These are phyloP conservation scores for Microhierax caerulescens DNA, from an alignment of 2,797 vertebrate genomes.

Conservation along the genomic window DNA sequence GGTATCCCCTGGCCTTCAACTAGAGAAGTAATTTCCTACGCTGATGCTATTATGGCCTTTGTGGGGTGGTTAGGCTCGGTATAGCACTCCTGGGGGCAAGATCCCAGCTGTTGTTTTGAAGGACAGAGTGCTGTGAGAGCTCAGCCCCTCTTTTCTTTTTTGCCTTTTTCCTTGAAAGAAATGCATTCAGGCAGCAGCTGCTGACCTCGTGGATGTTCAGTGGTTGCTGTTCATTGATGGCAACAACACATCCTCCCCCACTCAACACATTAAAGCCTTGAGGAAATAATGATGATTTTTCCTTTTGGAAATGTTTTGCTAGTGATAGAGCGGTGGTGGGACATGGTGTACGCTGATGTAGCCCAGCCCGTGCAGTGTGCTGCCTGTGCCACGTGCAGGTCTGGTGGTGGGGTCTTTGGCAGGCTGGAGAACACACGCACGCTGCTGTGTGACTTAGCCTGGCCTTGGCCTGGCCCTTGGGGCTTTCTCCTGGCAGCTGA, in stretches of 20 bases:
- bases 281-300: background rate
- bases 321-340: background rate
- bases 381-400: fast-evolving
- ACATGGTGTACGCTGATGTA: background rate
- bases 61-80: background rate
- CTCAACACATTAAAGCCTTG: background rate
- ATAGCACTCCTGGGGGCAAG: background rate
- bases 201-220: background rate
- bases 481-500: background rate
- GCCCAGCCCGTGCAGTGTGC: fast-evolving
- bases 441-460: background rate
- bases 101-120: background rate
- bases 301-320: background rate
- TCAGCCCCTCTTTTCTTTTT: background rate
- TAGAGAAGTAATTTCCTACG: background rate
- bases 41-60: background rate
- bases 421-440: background rate
- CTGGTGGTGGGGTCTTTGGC: background rate
- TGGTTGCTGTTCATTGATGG: background rate
- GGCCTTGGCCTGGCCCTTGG: background rate
- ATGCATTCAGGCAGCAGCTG: background rate
- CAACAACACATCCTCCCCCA: background rate
- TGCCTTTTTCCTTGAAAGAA: background rate
- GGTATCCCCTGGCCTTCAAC: background rate
- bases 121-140: background rate